A percentile compares a stretch with the other conserved stretches of the same genome.
phyloP scores from a whole-genome alignment of 2,797 vertebrate genomes.

The Girardinus metallicus region DNA sequence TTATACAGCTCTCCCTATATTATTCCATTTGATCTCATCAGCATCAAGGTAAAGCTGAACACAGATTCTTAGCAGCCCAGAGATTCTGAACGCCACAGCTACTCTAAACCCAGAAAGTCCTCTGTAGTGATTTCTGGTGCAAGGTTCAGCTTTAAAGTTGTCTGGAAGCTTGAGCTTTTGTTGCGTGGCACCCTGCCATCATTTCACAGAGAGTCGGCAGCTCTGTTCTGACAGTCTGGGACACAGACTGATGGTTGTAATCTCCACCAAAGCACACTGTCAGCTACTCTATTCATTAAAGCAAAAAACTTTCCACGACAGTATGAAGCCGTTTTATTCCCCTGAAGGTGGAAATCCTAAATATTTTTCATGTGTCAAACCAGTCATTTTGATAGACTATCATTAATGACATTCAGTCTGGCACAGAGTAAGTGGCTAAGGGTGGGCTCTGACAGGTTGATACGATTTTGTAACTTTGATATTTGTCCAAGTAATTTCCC shows the following conservation, averaged over 20 bases:
- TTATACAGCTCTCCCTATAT: neutral
- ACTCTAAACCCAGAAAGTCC: slow-evolving; percentile 24
- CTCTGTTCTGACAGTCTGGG: slow-evolving; percentile 39
- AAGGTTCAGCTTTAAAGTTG: slow-evolving; percentile 53
- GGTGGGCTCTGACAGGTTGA: neutral
- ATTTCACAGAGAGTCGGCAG: slow-evolving; percentile 22
- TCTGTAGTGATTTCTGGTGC: slow-evolving; percentile 40
- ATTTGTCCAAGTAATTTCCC: slow-evolving; percentile 6
- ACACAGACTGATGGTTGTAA: slow-evolving; percentile 48
- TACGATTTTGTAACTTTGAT: neutral
- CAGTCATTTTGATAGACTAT: neutral
- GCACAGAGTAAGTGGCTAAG: neutral
- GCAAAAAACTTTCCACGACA: slow-evolving; percentile 4
- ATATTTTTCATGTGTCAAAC: slow-evolving; percentile 6
- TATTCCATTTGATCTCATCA: slow-evolving; percentile 11
- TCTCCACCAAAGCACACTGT: slow-evolving; percentile 50
- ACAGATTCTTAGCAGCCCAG: slow-evolving; percentile 24
- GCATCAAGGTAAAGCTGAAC: slow-evolving; percentile 37
- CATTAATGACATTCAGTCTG: slow-evolving; percentile 24
- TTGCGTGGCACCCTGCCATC: slow-evolving; percentile 47
- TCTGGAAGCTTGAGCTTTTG: slow-evolving; percentile 35
- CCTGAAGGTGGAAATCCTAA: slow-evolving; percentile 8
- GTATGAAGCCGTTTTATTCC: slow-evolving; percentile 11
- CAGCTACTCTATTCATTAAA: slow-evolving; percentile 44
- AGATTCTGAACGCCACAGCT: slow-evolving; percentile 46